Conservation (phyloP, 1,140 invertebrate species). For the Drosophila triauraria region DNA sequence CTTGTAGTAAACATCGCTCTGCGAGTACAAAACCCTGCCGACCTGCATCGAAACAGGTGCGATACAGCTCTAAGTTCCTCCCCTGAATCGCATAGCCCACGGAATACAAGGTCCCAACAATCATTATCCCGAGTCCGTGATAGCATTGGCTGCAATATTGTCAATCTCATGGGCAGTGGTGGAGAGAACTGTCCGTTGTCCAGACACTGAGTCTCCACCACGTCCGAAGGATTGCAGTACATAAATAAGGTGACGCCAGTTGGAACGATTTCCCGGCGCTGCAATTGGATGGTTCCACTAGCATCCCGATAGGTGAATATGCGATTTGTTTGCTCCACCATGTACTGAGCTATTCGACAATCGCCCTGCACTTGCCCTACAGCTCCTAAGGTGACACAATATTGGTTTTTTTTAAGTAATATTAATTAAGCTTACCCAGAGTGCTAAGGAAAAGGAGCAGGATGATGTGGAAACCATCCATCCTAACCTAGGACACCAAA, state of each 20-base stretch:
- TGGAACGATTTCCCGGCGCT: conserved; percentile 52
- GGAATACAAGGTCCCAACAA: conserved; percentile 37
- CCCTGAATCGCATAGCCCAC: conserved; percentile 52
- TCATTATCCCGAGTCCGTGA: background rate
- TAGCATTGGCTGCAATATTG: conserved; percentile 33
- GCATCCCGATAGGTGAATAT: conserved; percentile 58
- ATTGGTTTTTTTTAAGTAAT: too few species aligned
- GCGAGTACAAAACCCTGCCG: conserved; percentile 45
- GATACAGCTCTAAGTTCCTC: conserved; percentile 50
- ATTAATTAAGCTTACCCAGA: conserved; percentile 33
- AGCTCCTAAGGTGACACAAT: too few species aligned
- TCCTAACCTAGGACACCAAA: background rate
- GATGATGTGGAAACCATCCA: conserved; percentile 4
- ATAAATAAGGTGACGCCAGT: conserved; percentile 40
- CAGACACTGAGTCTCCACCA: conserved; percentile 44
- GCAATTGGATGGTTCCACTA: conserved; percentile 39
- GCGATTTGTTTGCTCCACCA: conserved; percentile 56
- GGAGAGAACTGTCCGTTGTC: conserved; percentile 36
- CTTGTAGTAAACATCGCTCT: conserved; percentile 65
- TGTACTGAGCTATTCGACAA: conserved; percentile 17
- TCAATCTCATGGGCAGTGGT: conserved; percentile 28
- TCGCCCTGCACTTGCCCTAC: conserved; percentile 11
- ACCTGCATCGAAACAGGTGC: conserved; percentile 52
- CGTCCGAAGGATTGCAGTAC: conserved; percentile 35
- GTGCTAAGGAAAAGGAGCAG: background rate